These are phyloP conservation scores for Gymnoscelis rufifasciata DNA, from an alignment of 2,888 invertebrate species.

Conservation along the genomic window DNA sequence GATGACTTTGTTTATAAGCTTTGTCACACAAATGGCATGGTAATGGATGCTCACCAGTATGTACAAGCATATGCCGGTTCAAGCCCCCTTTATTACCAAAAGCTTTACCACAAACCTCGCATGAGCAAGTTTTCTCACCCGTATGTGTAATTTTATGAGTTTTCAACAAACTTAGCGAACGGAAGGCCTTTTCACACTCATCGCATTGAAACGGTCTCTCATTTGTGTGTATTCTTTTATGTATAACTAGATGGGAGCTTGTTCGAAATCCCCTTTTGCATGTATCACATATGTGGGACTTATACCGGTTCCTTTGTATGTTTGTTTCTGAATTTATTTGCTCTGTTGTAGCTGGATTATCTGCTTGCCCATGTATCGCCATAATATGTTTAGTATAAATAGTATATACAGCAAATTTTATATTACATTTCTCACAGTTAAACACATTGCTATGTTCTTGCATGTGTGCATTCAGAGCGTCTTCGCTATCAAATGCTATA, in stretches of 20 bases:
- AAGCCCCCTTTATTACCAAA: not conserved
- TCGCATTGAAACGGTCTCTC: constrained; percentile 1
- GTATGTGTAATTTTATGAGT: constrained; percentile 1
- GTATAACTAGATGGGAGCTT: not conserved
- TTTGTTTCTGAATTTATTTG: not conserved
- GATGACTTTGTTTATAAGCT: constrained; percentile 3
- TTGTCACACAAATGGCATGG: no score
- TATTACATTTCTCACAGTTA: not conserved
- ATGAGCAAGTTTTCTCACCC: constrained; percentile 1
- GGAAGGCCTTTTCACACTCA: not conserved
- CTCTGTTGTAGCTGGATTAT: not conserved
- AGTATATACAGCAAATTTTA: not conserved
- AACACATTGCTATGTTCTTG: not conserved
- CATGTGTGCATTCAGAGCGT: not conserved
- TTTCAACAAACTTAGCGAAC: not conserved
- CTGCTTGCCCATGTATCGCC: not conserved
- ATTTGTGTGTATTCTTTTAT: constrained; percentile 2
- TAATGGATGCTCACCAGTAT: constrained; percentile 1
- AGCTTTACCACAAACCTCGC: constrained; percentile 1
- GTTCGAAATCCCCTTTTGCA: not conserved
- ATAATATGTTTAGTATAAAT: not conserved
- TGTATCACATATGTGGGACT: not conserved
- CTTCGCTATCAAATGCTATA: not conserved
- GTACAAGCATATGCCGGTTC: not conserved
- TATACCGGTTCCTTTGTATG: not conserved